These are phyloP conservation scores for Forbesichthys agassizii DNA, from an alignment of 2,113 vertebrate genomes.

Conservation along the genomic window DNA sequence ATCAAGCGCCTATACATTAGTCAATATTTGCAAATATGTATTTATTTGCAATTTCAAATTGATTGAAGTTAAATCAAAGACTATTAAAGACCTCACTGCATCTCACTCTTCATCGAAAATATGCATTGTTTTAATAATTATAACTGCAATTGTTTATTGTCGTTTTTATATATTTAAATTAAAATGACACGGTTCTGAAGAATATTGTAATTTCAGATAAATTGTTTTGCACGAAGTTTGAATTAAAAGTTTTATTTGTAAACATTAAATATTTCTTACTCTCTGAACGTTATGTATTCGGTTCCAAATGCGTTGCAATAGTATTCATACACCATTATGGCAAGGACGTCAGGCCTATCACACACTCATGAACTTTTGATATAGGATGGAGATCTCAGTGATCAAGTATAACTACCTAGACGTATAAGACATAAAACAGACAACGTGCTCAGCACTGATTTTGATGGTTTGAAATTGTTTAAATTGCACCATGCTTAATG, in stretches of 20 bases:
- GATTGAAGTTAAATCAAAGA: too few species aligned
- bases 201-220: conserved; percentile 50
- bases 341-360: conserved; percentile 75
- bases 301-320: conserved; percentile 76
- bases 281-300: conserved; percentile 86
- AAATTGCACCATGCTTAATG: conserved; percentile 95
- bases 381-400: conserved; percentile 69
- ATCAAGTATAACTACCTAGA: conserved; percentile 82
- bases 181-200: conserved; percentile 19
- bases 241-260: conserved; percentile 94
- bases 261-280: conserved; percentile 98
- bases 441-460: conserved; percentile 92
- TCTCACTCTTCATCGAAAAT: too few species aligned
- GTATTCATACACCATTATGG: conserved; percentile 82
- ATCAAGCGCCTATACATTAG: too few species aligned
- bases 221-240: conserved; percentile 58
- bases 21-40: too few species aligned
- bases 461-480: conserved; percentile 85
- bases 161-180: not conserved
- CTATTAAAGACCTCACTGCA: too few species aligned
- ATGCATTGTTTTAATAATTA: too few species aligned
- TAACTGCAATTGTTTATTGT: not conserved
- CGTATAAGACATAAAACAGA: conserved; percentile 84
- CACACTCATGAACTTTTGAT: conserved; percentile 79
- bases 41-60: too few species aligned